Evolutionary conservation across 2,113 vertebrate genomes (phyloP).

Genomic region (Ginglymostoma cirratum): DNA sequence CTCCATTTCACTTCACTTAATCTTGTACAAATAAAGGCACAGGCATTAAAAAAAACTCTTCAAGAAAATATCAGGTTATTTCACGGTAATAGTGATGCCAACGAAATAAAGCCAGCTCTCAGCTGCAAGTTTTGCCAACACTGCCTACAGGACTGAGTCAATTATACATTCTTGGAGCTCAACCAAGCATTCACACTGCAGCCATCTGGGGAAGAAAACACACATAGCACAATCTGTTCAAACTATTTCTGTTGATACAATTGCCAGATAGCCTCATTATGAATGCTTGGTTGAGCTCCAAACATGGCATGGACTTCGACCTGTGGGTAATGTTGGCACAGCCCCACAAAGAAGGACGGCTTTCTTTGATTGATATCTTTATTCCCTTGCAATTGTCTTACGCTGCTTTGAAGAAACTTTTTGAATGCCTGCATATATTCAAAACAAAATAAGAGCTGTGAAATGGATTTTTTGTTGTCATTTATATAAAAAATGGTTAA

Average conservation of each 20-base stretch:
- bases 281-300: not conserved
- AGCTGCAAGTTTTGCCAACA: not conserved
- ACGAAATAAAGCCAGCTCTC: not conserved
- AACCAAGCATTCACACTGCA: too few species aligned
- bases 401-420: not conserved
- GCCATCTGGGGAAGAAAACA: not conserved
- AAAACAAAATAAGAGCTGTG: not conserved
- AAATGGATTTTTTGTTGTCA: not conserved
- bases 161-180: too few species aligned
- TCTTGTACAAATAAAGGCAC: not conserved
- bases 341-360: not conserved
- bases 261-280: not conserved
- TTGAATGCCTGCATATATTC: not conserved
- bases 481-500: not conserved
- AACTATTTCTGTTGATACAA: not conserved
- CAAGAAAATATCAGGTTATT: not conserved
- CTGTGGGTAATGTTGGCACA: not conserved
- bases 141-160: too few species aligned
- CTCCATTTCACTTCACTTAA: not conserved
- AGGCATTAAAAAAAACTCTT: not conserved
- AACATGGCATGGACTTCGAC: not conserved
- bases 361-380: not conserved
- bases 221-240: not conserved
- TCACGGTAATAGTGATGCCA: not conserved
- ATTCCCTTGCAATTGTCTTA: not conserved